These are phyloP conservation scores for Apoderus coryli DNA, from an alignment of 2,888 invertebrate species.

Conservation along the genomic window DNA sequence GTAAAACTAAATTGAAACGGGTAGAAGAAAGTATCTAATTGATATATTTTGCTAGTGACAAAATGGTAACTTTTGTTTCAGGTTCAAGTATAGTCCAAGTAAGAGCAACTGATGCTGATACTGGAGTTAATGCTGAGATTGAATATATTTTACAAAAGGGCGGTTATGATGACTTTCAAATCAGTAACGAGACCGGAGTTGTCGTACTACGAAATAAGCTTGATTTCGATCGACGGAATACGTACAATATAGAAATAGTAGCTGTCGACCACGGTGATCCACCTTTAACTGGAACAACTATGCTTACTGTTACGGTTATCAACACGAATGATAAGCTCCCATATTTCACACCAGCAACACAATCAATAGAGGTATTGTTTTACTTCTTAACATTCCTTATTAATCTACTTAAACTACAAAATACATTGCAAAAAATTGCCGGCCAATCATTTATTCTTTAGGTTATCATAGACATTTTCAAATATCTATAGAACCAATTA, in stretches of 20 bases:
- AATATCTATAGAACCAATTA: constrained; percentile 6
- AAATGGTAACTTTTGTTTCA: constrained; percentile 23
- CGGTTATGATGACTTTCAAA: constrained; percentile 66
- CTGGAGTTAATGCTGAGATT: constrained; percentile 72
- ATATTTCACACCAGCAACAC: constrained; percentile 62
- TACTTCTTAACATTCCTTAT: too few relatives aligned
- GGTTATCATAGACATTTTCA: background rate
- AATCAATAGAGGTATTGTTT: constrained; percentile 66
- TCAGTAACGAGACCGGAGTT: constrained; percentile 64
- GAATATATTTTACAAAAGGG: constrained; percentile 73
- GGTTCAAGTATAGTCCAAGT: constrained; percentile 63
- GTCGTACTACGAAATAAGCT: constrained; percentile 63
- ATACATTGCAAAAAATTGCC: too few relatives aligned
- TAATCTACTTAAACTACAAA: too few relatives aligned
- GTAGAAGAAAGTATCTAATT: too few relatives aligned
- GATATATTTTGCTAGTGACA: constrained; percentile 1
- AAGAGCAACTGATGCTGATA: constrained; percentile 69
- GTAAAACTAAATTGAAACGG: too few relatives aligned
- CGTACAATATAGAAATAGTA: constrained; percentile 66
- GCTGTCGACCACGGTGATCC: constrained; percentile 75
- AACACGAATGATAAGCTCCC: constrained; percentile 85
- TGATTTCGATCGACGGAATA: constrained; percentile 67
- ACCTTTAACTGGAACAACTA: constrained; percentile 65
- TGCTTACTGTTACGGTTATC: constrained; percentile 60
- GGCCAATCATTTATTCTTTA: too few relatives aligned